These are phyloP conservation scores for Campodea augens DNA, from an alignment of 1,140 invertebrate species.

Conservation along the genomic window DNA sequence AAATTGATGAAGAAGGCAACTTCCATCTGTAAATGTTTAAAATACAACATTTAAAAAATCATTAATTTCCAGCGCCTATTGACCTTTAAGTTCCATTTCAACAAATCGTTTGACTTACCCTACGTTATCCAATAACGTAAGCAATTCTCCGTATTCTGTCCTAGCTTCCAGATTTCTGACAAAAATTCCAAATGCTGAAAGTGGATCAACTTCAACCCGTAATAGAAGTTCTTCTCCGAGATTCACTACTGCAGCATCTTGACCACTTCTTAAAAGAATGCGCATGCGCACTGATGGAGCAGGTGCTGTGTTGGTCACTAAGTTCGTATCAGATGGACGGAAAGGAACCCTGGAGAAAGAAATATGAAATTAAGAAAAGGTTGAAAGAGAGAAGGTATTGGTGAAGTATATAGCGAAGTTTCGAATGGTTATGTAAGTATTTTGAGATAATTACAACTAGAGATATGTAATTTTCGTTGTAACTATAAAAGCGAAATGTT, in stretches of 20 bases:
- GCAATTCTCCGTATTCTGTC: slow-evolving; percentile 29
- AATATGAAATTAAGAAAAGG: slow-evolving; percentile 1
- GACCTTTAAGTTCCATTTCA: no score
- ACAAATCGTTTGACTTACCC: slow-evolving; percentile 23
- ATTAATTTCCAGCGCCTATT: no score
- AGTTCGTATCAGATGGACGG: slow-evolving; percentile 20
- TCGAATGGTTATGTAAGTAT: no score
- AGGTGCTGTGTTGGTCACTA: slow-evolving; percentile 31
- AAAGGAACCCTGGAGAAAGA: slow-evolving; percentile 18
- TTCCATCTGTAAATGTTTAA: no score
- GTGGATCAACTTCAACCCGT: slow-evolving; percentile 28
- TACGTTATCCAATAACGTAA: slow-evolving; percentile 29
- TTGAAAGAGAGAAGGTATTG: slow-evolving; percentile 1
- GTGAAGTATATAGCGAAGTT: no score
- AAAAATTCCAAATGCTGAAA: slow-evolving; percentile 29
- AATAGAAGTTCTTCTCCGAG: slow-evolving; percentile 29
- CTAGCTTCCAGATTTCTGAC: slow-evolving; percentile 30
- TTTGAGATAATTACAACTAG: no score
- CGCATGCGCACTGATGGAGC: slow-evolving; percentile 30
- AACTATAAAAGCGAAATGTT: no score
- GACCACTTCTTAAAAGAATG: slow-evolving; percentile 25
- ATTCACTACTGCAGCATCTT: slow-evolving; percentile 27
- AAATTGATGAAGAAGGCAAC: no score
- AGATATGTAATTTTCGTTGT: no score
- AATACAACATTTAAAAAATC: no score